Percentiles rank a stretch among this genome's conserved stretches.
phyloP scores from a whole-genome alignment of 92 coral and sea anemone genomes.

The Blastomussa wellsi region DNA sequence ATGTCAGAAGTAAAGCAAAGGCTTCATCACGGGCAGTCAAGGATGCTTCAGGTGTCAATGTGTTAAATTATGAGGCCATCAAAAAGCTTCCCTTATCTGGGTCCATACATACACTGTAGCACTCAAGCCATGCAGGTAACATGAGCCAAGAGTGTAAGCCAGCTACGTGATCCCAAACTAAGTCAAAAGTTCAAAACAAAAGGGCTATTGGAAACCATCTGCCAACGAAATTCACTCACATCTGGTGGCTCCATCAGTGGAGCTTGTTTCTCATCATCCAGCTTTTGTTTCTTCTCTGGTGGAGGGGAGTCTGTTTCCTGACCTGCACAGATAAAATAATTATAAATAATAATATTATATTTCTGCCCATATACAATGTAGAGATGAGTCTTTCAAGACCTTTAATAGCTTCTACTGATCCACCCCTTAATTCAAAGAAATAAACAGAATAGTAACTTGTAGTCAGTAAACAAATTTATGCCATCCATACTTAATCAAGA shows the following conservation, averaged over 20 bases:
- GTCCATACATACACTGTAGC: no score
- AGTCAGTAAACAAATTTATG: no score
- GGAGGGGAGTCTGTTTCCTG: slow-evolving; percentile 83
- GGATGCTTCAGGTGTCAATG: no score
- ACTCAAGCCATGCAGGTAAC: neutral
- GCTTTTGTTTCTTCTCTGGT: slow-evolving; percentile 63
- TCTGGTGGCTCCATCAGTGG: slow-evolving; percentile 89
- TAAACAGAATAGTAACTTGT: no score
- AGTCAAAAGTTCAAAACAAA: no score
- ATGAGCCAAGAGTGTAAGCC: neutral
- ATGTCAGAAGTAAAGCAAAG: no score
- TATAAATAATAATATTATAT: neutral
- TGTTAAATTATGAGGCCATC: no score
- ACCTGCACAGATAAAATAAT: slow-evolving; percentile 28
- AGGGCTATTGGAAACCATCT: neutral
- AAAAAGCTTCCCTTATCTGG: no score
- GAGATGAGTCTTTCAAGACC: slow-evolving; percentile 87
- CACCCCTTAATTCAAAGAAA: slow-evolving; percentile 52
- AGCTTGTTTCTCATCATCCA: slow-evolving; percentile 69
- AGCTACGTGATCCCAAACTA: neutral
- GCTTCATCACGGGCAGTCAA: no score
- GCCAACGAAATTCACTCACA: slow-evolving; percentile 53
- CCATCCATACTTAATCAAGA: no score
- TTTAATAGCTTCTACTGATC: slow-evolving; percentile 71
- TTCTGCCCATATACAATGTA: slow-evolving; percentile 96